Evolutionary conservation across 2,113 vertebrate genomes (phyloP).

Genomic region (Labrus mixtus): DNA sequence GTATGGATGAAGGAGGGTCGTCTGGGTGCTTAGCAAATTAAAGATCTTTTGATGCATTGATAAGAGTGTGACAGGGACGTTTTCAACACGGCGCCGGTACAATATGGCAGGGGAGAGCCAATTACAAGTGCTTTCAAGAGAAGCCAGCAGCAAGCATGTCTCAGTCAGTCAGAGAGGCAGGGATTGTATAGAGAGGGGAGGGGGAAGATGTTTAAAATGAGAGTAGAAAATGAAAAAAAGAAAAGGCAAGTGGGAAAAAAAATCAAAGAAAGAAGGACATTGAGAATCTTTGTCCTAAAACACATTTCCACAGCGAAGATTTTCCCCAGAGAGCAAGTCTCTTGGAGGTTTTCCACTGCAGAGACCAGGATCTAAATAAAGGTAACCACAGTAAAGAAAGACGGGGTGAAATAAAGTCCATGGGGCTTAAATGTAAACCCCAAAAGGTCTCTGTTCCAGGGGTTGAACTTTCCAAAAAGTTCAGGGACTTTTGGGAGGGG

Average conservation of each 20-base stretch:
- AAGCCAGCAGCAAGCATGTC: slow-evolving; percentile 30
- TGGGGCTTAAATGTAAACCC: too few species aligned
- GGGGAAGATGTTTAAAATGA: slow-evolving; percentile 3
- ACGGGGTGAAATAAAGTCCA: too few species aligned
- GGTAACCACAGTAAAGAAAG: too few species aligned
- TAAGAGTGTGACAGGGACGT: slow-evolving; percentile 61
- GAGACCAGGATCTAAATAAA: too few species aligned
- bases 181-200: slow-evolving; percentile 35
- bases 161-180: slow-evolving; percentile 25
- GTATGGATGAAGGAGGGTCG: slow-evolving; percentile 53
- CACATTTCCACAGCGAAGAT: not conserved
- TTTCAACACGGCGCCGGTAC: slow-evolving; percentile 51
- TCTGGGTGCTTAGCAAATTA: slow-evolving; percentile 66
- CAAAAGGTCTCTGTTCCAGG: too few species aligned
- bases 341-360: too few species aligned
- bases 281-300: slow-evolving; percentile 7
- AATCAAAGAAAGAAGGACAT: slow-evolving; percentile 31
- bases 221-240: slow-evolving; percentile 1
- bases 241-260: slow-evolving; percentile 8
- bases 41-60: slow-evolving; percentile 78
- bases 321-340: too few species aligned
- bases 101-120: slow-evolving; percentile 50
- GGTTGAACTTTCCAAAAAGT: too few species aligned
- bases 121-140: slow-evolving; percentile 71
- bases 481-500: too few species aligned